Conservation (phyloP, 2,797 vertebrate species). For the Coracias cyanogaster region DNA sequence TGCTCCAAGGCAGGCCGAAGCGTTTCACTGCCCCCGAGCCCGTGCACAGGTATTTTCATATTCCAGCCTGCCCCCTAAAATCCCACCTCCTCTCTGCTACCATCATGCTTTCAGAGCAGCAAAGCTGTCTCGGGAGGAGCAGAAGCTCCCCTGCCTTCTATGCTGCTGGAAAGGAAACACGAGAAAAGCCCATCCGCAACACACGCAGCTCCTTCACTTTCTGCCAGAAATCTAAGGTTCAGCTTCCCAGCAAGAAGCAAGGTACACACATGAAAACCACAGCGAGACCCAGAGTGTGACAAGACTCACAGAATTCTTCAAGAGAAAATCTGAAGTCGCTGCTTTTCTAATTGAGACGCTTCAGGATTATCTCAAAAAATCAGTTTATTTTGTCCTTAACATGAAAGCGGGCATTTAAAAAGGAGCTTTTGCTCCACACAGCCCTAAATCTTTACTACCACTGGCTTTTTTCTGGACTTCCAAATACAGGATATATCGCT, state of each 20-base stretch:
- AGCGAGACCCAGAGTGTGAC: neutral
- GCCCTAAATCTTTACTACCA: neutral
- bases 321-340: neutral
- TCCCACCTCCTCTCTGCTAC: neutral
- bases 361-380: neutral
- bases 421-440: neutral
- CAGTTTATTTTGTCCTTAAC: neutral
- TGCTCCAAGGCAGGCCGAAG: neutral
- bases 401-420: neutral
- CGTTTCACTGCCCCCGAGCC: neutral
- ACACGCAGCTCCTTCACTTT: neutral
- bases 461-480: neutral
- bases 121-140: neutral
- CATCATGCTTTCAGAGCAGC: neutral
- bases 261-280: neutral
- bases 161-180: neutral
- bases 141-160: neutral
- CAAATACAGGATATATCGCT: neutral
- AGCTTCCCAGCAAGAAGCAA: neutral
- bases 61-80: neutral
- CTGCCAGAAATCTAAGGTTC: neutral
- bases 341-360: neutral
- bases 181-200: neutral
- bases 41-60: neutral
- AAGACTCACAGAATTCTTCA: neutral